phyloP scores from a whole-genome alignment of 2,797 vertebrate species.

The Chiloscyllium punctatum region DNA sequence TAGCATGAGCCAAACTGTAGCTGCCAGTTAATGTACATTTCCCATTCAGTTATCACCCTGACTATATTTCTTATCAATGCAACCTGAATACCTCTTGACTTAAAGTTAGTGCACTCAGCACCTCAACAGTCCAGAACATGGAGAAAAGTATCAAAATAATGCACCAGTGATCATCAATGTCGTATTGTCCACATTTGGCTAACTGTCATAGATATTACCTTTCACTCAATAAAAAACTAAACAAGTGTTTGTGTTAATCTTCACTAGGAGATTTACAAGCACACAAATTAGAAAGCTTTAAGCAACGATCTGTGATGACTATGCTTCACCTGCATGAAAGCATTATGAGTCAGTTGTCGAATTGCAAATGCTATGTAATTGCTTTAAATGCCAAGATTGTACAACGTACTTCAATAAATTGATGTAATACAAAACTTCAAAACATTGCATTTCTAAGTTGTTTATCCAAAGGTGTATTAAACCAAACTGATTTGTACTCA shows the following conservation, averaged over 20 bases:
- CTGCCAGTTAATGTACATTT: slow-evolving; percentile 30
- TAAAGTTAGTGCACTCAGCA: not conserved
- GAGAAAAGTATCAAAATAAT: not conserved
- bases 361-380: not conserved
- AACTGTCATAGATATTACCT: not conserved
- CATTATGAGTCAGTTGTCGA: not conserved
- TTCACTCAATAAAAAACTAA: not conserved
- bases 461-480: not conserved
- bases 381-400: not conserved
- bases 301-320: not conserved
- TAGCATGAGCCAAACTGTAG: not conserved
- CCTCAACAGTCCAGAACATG: not conserved
- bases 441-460: not conserved
- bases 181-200: not conserved
- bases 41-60: not conserved
- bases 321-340: not conserved
- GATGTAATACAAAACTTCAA: not conserved
- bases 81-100: not conserved
- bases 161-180: not conserved
- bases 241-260: not conserved
- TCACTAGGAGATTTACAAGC: not conserved
- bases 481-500: not conserved
- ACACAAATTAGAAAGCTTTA: not conserved
- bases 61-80: not conserved
- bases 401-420: not conserved